Evolutionary conservation across 2,797 vertebrate species (phyloP), one percentile per base, ranked within the genome.

Genomic region (Sarcoramphus papa): DNA sequence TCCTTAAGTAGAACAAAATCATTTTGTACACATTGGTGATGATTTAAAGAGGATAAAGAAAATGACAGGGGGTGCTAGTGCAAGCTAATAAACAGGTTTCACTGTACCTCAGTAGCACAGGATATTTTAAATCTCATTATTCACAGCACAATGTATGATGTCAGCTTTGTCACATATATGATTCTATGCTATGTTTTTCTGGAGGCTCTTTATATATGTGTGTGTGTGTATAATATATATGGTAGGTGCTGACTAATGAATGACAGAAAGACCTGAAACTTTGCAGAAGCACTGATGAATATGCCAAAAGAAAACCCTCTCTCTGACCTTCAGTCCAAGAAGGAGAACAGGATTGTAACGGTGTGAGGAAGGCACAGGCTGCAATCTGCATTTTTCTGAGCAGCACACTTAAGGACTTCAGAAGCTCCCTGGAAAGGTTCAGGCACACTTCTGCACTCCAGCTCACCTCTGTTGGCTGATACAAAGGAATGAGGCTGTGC

Each of bases 1-100:
- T 91, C 87, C 92, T 88, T 92, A 96, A 97, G 91, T 93, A 85
- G 95, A 96, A 91, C 91, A 96, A 91, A 96, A 94, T 90, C 8
- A 79, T 90, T 88, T 84, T 81, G 63, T 91, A 57, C 69, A 76
- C 28, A 31, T 11, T 4, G 13, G 70, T 69, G 63, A 45, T 73
- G 85, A 88, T 88, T 92, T 95, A 70, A 88, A 90, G 94, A 93
- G 85, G 79, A 88, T 88, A 43, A 48, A 90, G 93, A 85, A 82
- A 73, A 81, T 78, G 25, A 73, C 8, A 10, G 75, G 37, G n/a
- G 33, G 27, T 87, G 53, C 68, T 88, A 31, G 35, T 78, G 81
- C 48, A 65, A 74, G 25, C 51, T 88, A 76, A 75, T 63, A 63
- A 70, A 30, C 53, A 73, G 63, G 80, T 78, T 81, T 90, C 82